A percentile compares a stretch with the other conserved stretches of the same genome.
Conservation (phyloP, 2,888 invertebrate species). For the Limnephilus rhombicus region DNA sequence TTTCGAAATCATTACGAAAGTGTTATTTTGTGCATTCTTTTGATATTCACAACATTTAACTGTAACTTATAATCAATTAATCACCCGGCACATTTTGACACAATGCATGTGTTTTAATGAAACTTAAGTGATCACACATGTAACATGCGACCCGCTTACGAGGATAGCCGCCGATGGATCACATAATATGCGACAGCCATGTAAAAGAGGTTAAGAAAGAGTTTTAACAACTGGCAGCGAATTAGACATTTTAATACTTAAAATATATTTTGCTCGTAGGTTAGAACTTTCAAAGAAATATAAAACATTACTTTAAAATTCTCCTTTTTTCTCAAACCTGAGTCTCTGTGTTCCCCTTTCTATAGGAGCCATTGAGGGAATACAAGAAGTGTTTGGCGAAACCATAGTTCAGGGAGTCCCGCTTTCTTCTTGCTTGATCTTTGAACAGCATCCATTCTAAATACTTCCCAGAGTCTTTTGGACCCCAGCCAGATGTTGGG, state of each 20-base stretch:
- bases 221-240: not conserved
- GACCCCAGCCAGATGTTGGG: constrained; percentile 82
- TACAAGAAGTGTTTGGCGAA: constrained; percentile 72
- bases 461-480: constrained; percentile 75
- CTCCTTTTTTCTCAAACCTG: not conserved
- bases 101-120: too few species aligned
- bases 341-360: not conserved
- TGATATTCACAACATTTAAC: too few species aligned
- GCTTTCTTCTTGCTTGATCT: constrained; percentile 72
- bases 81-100: too few species aligned
- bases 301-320: not conserved
- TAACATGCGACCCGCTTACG: too few species aligned
- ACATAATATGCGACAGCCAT: too few species aligned
- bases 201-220: not conserved
- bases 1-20: not conserved
- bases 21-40: too few species aligned
- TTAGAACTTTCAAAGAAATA: not conserved
- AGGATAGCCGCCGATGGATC: too few species aligned
- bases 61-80: too few species aligned
- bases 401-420: constrained; percentile 70
- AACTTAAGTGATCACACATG: too few species aligned
- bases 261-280: not conserved
- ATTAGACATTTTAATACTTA: not conserved
- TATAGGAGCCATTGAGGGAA: constrained; percentile 72
- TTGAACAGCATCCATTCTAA: constrained; percentile 80